A percentile compares a stretch with the other conserved stretches of the same genome.
Evolutionary conservation across 2,113 vertebrate species (phyloP).

Genomic region (Psilopogon haemacephalus): DNA sequence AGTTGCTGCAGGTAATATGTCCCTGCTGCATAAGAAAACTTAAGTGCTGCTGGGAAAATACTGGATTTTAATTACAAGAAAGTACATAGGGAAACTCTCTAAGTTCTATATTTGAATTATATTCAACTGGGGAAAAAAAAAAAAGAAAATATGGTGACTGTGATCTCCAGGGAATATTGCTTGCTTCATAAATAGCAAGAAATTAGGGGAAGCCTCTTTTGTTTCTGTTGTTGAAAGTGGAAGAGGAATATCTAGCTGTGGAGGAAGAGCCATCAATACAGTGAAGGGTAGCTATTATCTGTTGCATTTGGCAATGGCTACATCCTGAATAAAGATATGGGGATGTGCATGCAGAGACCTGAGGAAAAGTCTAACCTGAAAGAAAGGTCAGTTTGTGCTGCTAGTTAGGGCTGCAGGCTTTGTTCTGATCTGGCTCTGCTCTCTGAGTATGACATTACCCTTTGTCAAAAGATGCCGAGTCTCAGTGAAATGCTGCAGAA

Average conservation of each 20-base stretch:
- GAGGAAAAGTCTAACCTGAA: conserved; percentile 7
- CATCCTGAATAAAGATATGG: conserved; percentile 23
- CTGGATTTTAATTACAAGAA: not conserved
- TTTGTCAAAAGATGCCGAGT: conserved; percentile 12
- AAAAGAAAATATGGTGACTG: not conserved
- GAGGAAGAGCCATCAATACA: not conserved
- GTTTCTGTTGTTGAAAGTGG: not conserved
- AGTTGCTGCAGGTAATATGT: not conserved
- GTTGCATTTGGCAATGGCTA: conserved; percentile 39
- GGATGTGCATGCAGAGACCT: conserved; percentile 35
- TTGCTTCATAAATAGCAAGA: not conserved
- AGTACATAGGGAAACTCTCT: not conserved
- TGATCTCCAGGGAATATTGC: not conserved
- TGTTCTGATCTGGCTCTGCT: not conserved
- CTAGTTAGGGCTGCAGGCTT: conserved; percentile 28
- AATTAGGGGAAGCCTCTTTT: not conserved
- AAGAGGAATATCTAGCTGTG: not conserved
- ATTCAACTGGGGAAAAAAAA: not conserved
- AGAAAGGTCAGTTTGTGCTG: conserved; percentile 6
- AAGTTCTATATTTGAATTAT: not conserved
- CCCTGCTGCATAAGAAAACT: not conserved
- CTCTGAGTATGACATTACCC: not conserved
- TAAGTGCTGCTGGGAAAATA: not conserved
- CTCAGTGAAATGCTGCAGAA: conserved; percentile 22
- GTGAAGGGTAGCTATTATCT: not conserved